Evolutionary conservation across 1,140 invertebrate species (phyloP).

Genomic region (Drosophila kikkawai): DNA sequence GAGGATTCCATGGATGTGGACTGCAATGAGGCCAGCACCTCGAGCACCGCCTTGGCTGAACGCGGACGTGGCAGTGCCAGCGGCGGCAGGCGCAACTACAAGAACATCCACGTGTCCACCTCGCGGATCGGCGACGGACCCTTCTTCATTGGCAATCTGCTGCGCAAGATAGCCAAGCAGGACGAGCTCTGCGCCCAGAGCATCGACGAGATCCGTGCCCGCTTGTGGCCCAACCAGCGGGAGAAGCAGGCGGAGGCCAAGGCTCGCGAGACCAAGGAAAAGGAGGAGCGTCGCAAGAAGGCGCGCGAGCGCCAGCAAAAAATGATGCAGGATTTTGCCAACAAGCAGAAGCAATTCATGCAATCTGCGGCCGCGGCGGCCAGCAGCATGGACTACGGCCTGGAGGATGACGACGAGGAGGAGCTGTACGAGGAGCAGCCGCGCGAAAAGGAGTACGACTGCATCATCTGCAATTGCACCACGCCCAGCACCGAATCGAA

Average conservation of each 20-base stretch:
- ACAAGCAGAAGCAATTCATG: constrained; percentile 96
- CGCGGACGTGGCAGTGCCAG: background rate
- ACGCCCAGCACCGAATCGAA: constrained; percentile 93
- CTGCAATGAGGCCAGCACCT: constrained; percentile 78
- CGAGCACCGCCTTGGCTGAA: constrained; percentile 63
- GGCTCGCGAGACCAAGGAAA: constrained; percentile 90
- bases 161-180: constrained; percentile 90
- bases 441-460: constrained; percentile 92
- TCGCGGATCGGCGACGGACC: constrained; percentile 94
- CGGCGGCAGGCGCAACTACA: constrained; percentile 35
- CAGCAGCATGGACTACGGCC: constrained; percentile 87
- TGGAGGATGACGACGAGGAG: constrained; percentile 87
- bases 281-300: constrained; percentile 92
- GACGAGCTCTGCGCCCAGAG: constrained; percentile 89
- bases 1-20: constrained; percentile 74
- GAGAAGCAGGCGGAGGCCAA: constrained; percentile 91
- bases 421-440: constrained; percentile 89
- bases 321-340: constrained; percentile 96
- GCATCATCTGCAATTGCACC: constrained; percentile 97
- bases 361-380: constrained; percentile 90
- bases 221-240: constrained; percentile 91
- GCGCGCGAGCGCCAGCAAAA: constrained; percentile 96
- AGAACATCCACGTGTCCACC: constrained; percentile 77
- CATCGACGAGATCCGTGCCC: constrained; percentile 89
- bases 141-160: constrained; percentile 92